Conservation (phyloP, 2,797 vertebrate genomes). For the Semotilus atromaculatus region DNA sequence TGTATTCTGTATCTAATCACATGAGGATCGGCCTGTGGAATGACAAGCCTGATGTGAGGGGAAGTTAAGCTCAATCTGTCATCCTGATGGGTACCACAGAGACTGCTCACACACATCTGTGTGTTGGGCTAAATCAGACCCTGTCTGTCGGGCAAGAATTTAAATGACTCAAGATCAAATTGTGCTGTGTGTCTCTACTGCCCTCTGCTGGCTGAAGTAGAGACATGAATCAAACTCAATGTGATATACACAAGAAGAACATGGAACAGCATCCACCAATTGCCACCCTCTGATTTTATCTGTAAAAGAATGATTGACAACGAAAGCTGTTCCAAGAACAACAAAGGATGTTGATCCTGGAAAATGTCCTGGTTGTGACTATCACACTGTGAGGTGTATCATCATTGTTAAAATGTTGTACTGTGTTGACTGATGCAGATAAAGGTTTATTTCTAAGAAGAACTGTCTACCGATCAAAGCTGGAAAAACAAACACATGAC, state of each 20-base stretch:
- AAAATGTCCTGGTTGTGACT: slow-evolving; percentile 7
- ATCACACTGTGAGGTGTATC: not conserved
- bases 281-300: slow-evolving; percentile 7
- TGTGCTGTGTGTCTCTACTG: slow-evolving; percentile 51
- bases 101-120: slow-evolving; percentile 39
- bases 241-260: slow-evolving; percentile 8
- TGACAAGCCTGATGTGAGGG: slow-evolving; percentile 46
- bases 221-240: not conserved
- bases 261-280: not conserved
- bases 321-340: slow-evolving; percentile 10
- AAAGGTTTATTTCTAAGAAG: not conserved
- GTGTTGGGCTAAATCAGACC: slow-evolving; percentile 30
- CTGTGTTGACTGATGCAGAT: not conserved
- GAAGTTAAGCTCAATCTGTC: slow-evolving; percentile 45
- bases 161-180: not conserved
- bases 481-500: not conserved
- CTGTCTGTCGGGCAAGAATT: not conserved
- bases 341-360: slow-evolving; percentile 12
- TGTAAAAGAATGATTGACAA: not conserved
- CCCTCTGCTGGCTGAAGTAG: slow-evolving; percentile 50
- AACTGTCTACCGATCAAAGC: not conserved
- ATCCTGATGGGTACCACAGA: slow-evolving; percentile 41
- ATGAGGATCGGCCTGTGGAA: slow-evolving; percentile 39
- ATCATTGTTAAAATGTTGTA: not conserved
- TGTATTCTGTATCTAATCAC: slow-evolving; percentile 50